These are phyloP conservation scores for Ceratotherium simum DNA, from an alignment of 2,113 vertebrate species.

Conservation along the genomic window DNA sequence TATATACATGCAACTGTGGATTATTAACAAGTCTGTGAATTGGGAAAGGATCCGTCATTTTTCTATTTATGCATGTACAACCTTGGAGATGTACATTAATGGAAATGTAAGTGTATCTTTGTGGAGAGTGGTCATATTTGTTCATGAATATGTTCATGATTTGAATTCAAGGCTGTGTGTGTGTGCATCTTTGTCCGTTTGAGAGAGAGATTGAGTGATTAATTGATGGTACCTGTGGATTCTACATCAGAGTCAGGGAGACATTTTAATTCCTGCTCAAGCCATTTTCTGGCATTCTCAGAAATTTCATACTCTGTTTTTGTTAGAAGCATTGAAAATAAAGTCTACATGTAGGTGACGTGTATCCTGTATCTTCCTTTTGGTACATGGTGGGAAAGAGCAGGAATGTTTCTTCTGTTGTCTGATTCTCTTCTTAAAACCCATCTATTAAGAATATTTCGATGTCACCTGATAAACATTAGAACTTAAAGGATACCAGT, in stretches of 20 bases:
- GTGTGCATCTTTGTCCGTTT: not conserved
- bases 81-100: not conserved
- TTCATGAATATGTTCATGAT: not conserved
- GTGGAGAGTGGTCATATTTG: not conserved
- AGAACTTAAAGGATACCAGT: not conserved
- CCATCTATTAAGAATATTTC: not conserved
- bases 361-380: not conserved
- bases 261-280: not conserved
- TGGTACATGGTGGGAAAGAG: not conserved
- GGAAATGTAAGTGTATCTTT: not conserved
- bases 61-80: not conserved
- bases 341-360: not conserved
- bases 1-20: fast-evolving
- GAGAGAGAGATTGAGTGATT: not conserved
- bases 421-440: not conserved
- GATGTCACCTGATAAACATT: not conserved
- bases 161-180: not conserved
- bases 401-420: not conserved
- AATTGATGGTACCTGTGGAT: not conserved
- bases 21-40: too few species aligned
- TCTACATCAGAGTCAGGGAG: fast-evolving
- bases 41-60: not conserved
- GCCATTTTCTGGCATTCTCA: not conserved
- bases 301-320: not conserved
- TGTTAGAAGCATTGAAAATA: not conserved